Evolutionary conservation across 2,888 invertebrate species (phyloP).

Genomic region (Pristionchus mayeri): DNA sequence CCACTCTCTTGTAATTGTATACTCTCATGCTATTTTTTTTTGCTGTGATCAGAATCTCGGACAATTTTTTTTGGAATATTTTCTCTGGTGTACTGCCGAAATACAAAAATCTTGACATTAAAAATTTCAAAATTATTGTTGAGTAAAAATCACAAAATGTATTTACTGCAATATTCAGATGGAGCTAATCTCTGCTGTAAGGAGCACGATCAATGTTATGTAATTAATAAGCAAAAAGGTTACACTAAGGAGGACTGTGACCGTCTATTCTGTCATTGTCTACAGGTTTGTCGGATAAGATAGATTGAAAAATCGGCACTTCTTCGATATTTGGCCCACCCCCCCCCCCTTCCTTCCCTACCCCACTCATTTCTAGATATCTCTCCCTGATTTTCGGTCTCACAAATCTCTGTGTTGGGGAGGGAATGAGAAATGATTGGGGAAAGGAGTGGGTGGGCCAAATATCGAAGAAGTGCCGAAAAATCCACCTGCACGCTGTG

Average conservation of each 20-base stretch:
- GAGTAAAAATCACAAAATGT: background rate
- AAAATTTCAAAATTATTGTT: too few relatives aligned
- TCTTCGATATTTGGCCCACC: background rate
- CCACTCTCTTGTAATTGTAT: too few relatives aligned
- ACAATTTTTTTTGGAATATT: background rate
- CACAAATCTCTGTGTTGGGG: too few relatives aligned
- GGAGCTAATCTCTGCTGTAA: background rate
- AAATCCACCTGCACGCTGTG: too few relatives aligned
- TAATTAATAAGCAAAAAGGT: background rate
- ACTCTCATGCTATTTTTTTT: too few relatives aligned
- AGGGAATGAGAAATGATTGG: background rate
- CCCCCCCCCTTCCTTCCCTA: too few relatives aligned
- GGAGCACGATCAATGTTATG: slow-evolving; percentile 1
- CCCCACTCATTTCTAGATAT: too few relatives aligned
- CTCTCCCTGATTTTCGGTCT: too few relatives aligned
- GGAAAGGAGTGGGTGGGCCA: background rate
- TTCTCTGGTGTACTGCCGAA: too few relatives aligned
- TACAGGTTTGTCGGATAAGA: background rate
- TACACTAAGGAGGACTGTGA: background rate
- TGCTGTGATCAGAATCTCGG: background rate
- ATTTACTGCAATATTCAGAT: background rate
- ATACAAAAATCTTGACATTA: too few relatives aligned
- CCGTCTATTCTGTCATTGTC: background rate
- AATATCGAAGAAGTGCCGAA: too few relatives aligned
- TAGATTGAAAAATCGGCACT: background rate